Base-by-base conservation (phyloP, 2,113 vertebrate species). In the Scortum barcoo region DNA sequence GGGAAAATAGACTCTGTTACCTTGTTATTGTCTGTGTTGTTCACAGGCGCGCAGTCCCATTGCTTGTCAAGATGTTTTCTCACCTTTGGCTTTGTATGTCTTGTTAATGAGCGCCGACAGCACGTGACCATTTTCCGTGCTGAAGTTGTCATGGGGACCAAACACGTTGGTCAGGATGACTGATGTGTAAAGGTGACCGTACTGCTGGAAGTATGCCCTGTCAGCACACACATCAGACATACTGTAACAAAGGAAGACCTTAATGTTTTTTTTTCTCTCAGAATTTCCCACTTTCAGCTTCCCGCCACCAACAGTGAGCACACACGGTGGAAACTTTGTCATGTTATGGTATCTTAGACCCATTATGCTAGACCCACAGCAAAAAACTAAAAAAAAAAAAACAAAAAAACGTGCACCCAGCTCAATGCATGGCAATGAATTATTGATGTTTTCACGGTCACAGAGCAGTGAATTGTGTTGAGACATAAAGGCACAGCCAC, bases 101-200 rank as follows among this genome's bases (percentile, higher is more conserved):
- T 98, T 98, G 92, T 97, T 96, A 80, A 98, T 96, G 57, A 98
- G 95, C 7, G 97, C 97, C 0, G 97, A 97, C 22, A 98, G 87
- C 72, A 98, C 97, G 0, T 98, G 97, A 1, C 96, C 97, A 0
- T 98, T 96, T 76, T 97, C 96, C 0, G 96, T 96, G 92, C 89
- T 97, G 94, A 96, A 98, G 95, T 98, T 98, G 93, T 98, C 97
- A 0, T 96, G 75, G 0, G 96, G 97, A 1, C 97, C 97, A 0
- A 98, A 97, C 71, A 98, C 96, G 0, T 98, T 97, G 85, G 97
- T 98, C 22, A 96, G 97, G 81, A 98, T 97, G 81, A 97, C 96
- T 0, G 97, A 95, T 0, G 97, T 98, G 95, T 96, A 98, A 26
- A 71, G 84, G 4, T 90, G 93, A 33, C 96, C 95, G 0, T 96